Conservation (phyloP, 2,888 invertebrate genomes). For the Tolmerus cingulatus region DNA sequence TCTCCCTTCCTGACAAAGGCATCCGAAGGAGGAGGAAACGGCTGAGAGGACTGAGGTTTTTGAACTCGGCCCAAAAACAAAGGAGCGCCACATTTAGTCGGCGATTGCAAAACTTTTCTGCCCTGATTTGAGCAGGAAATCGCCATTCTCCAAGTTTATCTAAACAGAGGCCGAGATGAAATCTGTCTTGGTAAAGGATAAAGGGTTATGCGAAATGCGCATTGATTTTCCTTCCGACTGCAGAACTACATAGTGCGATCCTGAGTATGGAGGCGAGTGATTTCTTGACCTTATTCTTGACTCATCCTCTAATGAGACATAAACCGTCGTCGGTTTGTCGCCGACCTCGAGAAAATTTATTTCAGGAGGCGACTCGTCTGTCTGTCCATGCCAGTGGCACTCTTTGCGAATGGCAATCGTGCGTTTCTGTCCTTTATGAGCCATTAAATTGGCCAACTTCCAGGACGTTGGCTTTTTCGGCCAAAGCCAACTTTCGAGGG, state of each 20-base stretch:
- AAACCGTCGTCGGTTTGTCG: slow-evolving; percentile 37
- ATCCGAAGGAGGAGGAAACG: neutral
- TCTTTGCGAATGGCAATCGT: slow-evolving; percentile 6
- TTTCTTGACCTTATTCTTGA: slow-evolving; percentile 39
- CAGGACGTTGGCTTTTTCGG: slow-evolving; percentile 24
- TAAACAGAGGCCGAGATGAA: neutral
- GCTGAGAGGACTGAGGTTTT: neutral
- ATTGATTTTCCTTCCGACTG: neutral
- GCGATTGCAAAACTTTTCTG: neutral
- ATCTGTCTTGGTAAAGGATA: neutral
- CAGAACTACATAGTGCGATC: neutral
- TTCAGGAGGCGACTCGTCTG: neutral
- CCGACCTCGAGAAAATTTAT: slow-evolving; percentile 22
- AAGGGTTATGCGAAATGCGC: neutral
- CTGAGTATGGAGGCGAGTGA: neutral
- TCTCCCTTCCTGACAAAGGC: neutral
- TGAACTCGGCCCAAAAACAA: neutral
- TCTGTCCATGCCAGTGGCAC: neutral
- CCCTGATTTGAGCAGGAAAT: neutral
- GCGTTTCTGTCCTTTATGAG: slow-evolving; percentile 36
- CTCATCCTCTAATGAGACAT: slow-evolving; percentile 36
- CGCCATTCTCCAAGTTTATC: neutral
- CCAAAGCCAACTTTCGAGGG: neutral
- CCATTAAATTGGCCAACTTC: slow-evolving; percentile 37
- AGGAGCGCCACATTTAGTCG: neutral